Evolutionary conservation across 2,888 invertebrate genomes (phyloP), one percentile per base, ranked within the genome.

Genomic region (Lasius platythorax): DNA sequence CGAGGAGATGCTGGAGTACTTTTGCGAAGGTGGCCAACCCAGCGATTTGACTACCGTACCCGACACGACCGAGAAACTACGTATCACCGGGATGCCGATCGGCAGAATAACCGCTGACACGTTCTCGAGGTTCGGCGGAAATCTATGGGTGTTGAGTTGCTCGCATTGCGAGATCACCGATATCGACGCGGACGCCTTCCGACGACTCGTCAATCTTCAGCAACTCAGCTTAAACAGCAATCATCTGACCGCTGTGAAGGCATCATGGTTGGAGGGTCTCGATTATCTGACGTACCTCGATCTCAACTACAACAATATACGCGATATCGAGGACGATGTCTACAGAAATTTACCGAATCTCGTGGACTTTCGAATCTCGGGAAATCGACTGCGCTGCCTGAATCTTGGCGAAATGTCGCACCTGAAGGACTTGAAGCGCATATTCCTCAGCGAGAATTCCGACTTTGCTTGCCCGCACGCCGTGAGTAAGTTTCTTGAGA

Each of bases 171-270:
- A 86, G 0, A 93, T 94, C 46, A 63, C 30, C 0, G 92, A 94
- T 2, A 94, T 95, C 72, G 94, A 94, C 2, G 87, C 91, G 2
- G 86, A 89, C 6, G 93, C 94, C 1, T 94, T 95, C n/a, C 82
- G 76, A 5, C 70, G 46, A 1, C 83, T 95, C 8, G 63, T 66
- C 1, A 92, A 92, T 75, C 92, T 95, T 9, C 93, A 95, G 61
- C 94, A 94, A 74, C 85, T 95, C 28, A 93, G 92, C 37, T 84
- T 95, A 23, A 91, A 93, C 78, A 93, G 92, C 67, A 95, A 95
- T 75, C 83, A 83, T 9, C 83, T 95, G 3, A 87, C 85, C 0
- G 88, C 84, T 1, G 87, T 95, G 0, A 89, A 86, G n/a, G 91
- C 90, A 6, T 79, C 89, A 3, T 95, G 94, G 94, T 93, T 95